These are phyloP conservation scores for Diplolepis rosae DNA, from an alignment of 2,888 invertebrate species.

Conservation along the genomic window DNA sequence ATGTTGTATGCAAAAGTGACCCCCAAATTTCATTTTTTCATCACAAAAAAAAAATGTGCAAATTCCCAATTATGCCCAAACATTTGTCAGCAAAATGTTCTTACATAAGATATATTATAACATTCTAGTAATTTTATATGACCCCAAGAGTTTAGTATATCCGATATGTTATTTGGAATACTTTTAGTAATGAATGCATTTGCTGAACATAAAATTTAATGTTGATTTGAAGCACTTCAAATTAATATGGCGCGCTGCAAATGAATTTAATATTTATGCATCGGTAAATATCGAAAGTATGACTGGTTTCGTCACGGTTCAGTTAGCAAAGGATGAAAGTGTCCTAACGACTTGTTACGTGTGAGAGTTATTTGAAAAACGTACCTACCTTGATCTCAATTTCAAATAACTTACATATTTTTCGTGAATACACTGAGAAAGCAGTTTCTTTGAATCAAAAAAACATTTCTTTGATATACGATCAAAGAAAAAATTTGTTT, in stretches of 20 bases:
- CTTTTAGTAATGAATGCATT: background rate
- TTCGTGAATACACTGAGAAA: background rate
- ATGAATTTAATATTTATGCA: background rate
- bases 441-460: too few species aligned
- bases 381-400: conserved; percentile 3
- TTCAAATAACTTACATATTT: background rate
- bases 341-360: conserved; percentile 12
- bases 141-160: background rate
- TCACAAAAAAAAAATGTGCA: too few species aligned
- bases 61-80: background rate
- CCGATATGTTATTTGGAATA: too few species aligned
- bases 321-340: conserved; percentile 6
- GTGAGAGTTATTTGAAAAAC: background rate
- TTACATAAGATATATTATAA: background rate
- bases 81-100: background rate
- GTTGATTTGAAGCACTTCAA: background rate
- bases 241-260: background rate
- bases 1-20: too few species aligned
- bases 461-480: too few species aligned
- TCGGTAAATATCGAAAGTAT: conserved; percentile 15
- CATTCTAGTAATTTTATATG: background rate
- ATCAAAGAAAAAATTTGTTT: too few species aligned
- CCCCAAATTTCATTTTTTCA: too few species aligned
- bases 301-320: conserved; percentile 21
- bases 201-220: background rate